phyloP scores from a whole-genome alignment of 2,888 invertebrate genomes.

The Tineola bisselliella region DNA sequence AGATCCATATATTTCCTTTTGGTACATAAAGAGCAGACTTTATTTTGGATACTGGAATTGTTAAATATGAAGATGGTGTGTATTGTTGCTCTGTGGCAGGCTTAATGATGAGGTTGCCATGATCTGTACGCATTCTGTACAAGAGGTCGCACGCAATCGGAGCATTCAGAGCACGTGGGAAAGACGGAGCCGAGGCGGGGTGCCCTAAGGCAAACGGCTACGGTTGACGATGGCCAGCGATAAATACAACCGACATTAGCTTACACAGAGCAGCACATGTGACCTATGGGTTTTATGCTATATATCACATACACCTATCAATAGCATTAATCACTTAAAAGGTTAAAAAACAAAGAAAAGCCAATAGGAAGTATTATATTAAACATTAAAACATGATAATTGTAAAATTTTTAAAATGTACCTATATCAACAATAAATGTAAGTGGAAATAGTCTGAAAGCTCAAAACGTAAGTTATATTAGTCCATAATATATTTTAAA shows the following conservation, averaged over 20 bases:
- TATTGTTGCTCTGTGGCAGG: constrained; percentile 4
- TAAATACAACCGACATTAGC: constrained; percentile 18
- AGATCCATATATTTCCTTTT: background rate
- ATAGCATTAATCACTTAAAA: too few species aligned
- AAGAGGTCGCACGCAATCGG: constrained; percentile 60
- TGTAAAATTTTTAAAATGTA: too few species aligned
- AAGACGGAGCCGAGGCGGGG: constrained; percentile 49
- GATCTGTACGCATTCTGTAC: constrained; percentile 30
- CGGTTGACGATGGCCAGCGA: constrained; percentile 62
- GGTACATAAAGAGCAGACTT: background rate
- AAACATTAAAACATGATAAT: too few species aligned
- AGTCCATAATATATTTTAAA: too few species aligned
- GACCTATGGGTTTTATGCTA: background rate
- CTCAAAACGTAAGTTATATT: too few species aligned
- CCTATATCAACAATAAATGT: too few species aligned
- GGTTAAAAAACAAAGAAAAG: too few species aligned
- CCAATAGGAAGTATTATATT: too few species aligned
- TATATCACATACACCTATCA: too few species aligned
- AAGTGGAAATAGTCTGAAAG: too few species aligned
- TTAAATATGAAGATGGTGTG: background rate
- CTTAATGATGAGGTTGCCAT: constrained; percentile 29
- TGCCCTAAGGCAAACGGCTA: constrained; percentile 50
- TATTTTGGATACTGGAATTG: background rate
- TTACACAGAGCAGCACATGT: background rate
- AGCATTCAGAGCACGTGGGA: constrained; percentile 66